Evolutionary conservation across 2,888 invertebrate species (phyloP).

Genomic region (Galeopsomyia nigrocyanea): DNA sequence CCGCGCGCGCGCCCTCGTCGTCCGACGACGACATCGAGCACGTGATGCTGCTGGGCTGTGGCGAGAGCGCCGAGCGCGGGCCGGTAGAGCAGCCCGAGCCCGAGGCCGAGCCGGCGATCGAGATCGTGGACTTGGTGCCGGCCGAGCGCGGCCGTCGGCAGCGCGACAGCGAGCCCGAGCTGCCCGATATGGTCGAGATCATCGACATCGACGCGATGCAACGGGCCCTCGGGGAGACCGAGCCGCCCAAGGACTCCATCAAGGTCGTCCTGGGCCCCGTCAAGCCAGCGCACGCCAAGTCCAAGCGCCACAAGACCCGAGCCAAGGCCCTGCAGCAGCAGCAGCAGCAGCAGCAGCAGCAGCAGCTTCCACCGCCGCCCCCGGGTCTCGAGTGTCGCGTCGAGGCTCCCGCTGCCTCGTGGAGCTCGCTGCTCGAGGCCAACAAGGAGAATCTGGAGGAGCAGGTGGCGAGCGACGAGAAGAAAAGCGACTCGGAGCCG

Average conservation of each 20-base stretch:
- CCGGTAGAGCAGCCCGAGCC: background rate
- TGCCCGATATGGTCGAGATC: slow-evolving; percentile 56
- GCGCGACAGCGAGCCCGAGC: slow-evolving; percentile 37
- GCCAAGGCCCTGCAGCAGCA: slow-evolving; percentile 12
- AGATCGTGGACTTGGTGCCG: background rate
- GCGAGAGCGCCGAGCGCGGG: slow-evolving; percentile 5
- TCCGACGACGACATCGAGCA: slow-evolving; percentile 64
- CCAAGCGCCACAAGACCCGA: slow-evolving; percentile 49
- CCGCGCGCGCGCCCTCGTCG: background rate
- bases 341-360: slow-evolving; percentile 20
- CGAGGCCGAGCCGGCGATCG: slow-evolving; percentile 19
- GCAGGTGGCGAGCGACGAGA: slow-evolving; percentile 47
- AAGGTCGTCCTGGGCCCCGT: slow-evolving; percentile 54
- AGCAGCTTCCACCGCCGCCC: background rate
- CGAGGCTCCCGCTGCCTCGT: slow-evolving; percentile 55
- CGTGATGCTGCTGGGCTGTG: slow-evolving; percentile 47
- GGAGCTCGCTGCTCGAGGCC: slow-evolving; percentile 43
- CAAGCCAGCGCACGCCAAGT: slow-evolving; percentile 51
- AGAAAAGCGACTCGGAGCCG: slow-evolving; percentile 57
- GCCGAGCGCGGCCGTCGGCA: slow-evolving; percentile 4
- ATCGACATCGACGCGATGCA: slow-evolving; percentile 63
- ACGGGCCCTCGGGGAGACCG: slow-evolving; percentile 24
- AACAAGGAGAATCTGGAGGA: slow-evolving; percentile 53
- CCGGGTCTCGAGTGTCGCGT: slow-evolving; percentile 34
- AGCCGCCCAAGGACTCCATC: slow-evolving; percentile 52